These are phyloP conservation scores for Tapirus indicus DNA, from an alignment of 2,797 vertebrate species.

Conservation along the genomic window DNA sequence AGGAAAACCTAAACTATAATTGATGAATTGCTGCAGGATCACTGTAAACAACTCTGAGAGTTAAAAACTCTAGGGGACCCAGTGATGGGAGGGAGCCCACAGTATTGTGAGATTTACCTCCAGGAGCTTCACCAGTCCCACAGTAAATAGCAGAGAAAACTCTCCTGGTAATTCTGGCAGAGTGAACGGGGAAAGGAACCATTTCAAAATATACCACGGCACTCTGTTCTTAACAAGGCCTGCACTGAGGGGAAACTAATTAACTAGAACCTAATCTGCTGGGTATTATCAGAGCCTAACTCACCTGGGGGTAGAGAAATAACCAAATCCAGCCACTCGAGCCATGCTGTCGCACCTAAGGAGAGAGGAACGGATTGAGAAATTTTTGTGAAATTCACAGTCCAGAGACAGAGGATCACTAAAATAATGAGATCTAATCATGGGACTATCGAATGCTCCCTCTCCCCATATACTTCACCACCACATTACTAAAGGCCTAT, in stretches of 20 bases:
- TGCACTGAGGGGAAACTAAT: background rate
- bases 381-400: background rate
- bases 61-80: background rate
- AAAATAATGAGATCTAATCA: background rate
- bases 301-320: background rate
- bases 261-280: background rate
- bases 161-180: too few species aligned
- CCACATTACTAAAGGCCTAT: background rate
- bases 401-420: background rate
- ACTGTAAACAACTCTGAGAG: background rate
- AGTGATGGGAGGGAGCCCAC: background rate
- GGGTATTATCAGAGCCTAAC: background rate
- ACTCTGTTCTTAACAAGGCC: background rate
- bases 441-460: background rate
- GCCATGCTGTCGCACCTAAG: too few species aligned
- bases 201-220: background rate
- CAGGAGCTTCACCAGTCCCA: background rate
- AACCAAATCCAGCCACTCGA: background rate
- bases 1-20: background rate
- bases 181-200: background rate
- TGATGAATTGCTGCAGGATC: background rate
- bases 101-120: background rate
- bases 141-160: background rate
- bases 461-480: background rate
- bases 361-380: background rate